These are phyloP conservation scores for Rhombomys opimus DNA, from an alignment of 2,113 vertebrate species.

Conservation along the genomic window DNA sequence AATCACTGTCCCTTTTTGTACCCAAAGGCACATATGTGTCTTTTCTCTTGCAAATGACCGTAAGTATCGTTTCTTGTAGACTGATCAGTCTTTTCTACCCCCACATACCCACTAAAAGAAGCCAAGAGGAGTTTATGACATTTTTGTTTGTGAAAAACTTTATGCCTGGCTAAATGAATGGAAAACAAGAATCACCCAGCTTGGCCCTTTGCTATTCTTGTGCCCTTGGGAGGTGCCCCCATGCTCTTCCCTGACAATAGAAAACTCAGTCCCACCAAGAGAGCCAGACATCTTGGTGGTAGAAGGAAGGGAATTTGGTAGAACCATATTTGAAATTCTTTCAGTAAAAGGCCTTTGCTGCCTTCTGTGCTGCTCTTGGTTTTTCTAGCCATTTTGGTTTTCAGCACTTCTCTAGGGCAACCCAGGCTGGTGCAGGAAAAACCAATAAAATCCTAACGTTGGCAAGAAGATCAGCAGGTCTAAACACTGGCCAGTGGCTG, in stretches of 20 bases:
- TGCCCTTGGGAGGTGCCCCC: not conserved
- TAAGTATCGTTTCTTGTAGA: not conserved
- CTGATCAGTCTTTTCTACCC: not conserved
- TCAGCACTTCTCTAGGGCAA: not conserved
- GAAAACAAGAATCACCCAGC: not conserved
- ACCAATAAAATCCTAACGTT: not conserved
- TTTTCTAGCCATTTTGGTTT: not conserved
- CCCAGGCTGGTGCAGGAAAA: no score
- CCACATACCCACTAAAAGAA: not conserved
- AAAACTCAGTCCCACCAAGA: not conserved
- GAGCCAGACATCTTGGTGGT: not conserved
- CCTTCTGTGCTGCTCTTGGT: not conserved
- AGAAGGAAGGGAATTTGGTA: not conserved
- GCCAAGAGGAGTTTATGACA: not conserved
- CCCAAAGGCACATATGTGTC: not conserved
- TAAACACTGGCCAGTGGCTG: not conserved
- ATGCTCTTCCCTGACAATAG: not conserved
- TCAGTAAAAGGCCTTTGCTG: not conserved
- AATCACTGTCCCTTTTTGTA: not conserved
- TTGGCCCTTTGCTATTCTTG: not conserved
- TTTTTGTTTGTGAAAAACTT: not conserved
- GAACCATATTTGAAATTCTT: not conserved
- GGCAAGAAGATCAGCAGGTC: not conserved
- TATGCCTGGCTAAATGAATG: not conserved
- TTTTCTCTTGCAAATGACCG: slow-evolving; percentile 1